These are phyloP conservation scores for Phasia obesa DNA, from an alignment of 2,888 invertebrate genomes.

Conservation along the genomic window DNA sequence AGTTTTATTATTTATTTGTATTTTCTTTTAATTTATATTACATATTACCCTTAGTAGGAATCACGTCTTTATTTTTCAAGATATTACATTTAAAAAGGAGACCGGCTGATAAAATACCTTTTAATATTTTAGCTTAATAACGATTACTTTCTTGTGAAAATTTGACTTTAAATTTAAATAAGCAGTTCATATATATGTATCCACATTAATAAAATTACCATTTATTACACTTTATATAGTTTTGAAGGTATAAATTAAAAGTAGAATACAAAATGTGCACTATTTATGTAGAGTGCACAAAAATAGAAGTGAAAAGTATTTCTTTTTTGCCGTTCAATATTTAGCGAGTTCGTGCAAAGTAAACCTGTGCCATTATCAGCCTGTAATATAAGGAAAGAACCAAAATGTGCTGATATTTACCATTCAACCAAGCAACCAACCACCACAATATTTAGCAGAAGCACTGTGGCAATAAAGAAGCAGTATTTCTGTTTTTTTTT, in stretches of 20 bases:
- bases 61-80: no score
- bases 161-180: no score
- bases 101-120: no score
- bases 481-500: constrained; percentile 23
- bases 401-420: constrained; percentile 44
- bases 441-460: constrained; percentile 42
- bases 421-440: constrained; percentile 36
- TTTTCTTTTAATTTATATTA: no score
- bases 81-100: no score
- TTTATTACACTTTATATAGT: not conserved
- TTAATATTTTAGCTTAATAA: no score
- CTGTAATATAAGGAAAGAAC: constrained; percentile 36
- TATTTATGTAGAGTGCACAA: constrained; percentile 32
- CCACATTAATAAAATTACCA: no score
- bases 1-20: no score
- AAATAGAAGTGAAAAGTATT: constrained; percentile 9
- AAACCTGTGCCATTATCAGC: constrained; percentile 56
- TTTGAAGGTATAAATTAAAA: not conserved
- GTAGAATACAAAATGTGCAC: not conserved
- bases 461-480: constrained; percentile 42
- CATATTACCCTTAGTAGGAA: no score
- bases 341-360: constrained; percentile 52
- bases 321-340: constrained; percentile 20
- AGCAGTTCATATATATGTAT: no score
- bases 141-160: no score